Evolutionary conservation across 1,140 invertebrate genomes (phyloP).

Genomic region (Chironomus striatipennis): DNA sequence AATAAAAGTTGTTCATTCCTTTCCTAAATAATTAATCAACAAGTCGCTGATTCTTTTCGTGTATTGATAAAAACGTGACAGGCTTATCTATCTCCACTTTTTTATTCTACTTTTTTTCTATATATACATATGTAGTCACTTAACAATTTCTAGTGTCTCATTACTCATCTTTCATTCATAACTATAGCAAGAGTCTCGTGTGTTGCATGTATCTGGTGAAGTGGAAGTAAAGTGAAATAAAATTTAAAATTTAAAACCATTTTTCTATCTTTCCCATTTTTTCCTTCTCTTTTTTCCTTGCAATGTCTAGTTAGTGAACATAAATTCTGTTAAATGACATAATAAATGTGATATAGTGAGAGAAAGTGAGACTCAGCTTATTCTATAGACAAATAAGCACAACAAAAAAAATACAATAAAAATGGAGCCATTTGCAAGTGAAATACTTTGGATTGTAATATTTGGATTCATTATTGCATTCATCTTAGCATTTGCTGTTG

Average conservation of each 20-base stretch:
- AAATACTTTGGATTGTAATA: constrained; percentile 76
- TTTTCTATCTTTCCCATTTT: no score
- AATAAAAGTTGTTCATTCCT: not conserved
- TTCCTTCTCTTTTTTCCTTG: no score
- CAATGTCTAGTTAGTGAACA: not conserved
- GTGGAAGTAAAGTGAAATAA: no score
- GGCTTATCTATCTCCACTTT: not conserved
- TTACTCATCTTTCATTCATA: constrained; percentile 9
- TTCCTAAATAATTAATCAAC: not conserved
- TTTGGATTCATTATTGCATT: constrained; percentile 91
- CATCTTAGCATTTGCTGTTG: constrained; percentile 91
- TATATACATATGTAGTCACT: not conserved
- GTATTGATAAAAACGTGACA: not conserved
- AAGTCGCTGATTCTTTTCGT: not conserved
- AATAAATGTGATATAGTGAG: not conserved
- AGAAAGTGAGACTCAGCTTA: no score
- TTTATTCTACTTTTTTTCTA: not conserved
- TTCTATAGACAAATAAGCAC: not conserved
- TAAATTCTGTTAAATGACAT: not conserved
- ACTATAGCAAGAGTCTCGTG: no score
- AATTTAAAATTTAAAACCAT: no score
- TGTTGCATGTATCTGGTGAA: no score
- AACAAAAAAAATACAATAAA: constrained; percentile 33
- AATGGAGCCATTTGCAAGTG: constrained; percentile 59
- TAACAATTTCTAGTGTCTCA: not conserved